Evolutionary conservation across 2,797 vertebrate genomes (phyloP).

Genomic region (Enteromius paludinosus): DNA sequence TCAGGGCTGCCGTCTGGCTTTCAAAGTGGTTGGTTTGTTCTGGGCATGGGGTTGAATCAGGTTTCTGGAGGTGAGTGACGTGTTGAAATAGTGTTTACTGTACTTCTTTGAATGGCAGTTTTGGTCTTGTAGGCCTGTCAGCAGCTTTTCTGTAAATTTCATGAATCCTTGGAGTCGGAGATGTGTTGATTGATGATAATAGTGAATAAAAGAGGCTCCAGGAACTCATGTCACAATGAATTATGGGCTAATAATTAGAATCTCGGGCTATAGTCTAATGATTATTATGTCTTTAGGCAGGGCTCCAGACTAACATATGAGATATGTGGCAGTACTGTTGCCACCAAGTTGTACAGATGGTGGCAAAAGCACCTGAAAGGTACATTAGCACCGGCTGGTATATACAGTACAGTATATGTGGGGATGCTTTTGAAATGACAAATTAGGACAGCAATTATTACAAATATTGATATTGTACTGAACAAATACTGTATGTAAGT

Average conservation of each 20-base stretch:
- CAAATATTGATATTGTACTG: background rate
- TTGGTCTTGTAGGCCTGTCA: background rate
- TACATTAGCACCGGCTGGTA: background rate
- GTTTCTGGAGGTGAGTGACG: slow-evolving; percentile 22
- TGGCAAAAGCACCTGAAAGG: background rate
- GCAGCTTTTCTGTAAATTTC: background rate
- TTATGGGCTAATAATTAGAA: slow-evolving; percentile 12
- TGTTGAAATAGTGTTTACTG: slow-evolving; percentile 10
- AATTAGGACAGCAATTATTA: background rate
- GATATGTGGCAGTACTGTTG: background rate
- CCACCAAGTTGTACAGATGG: background rate
- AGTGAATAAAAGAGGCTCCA: background rate
- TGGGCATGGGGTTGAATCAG: slow-evolving; percentile 18
- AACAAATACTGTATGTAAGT: background rate
- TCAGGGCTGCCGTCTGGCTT: slow-evolving; percentile 53
- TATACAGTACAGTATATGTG: background rate
- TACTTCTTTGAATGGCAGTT: background rate
- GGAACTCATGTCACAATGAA: slow-evolving; percentile 6
- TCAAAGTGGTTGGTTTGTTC: slow-evolving; percentile 34
- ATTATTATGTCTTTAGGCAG: slow-evolving; percentile 4
- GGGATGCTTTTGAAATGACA: background rate
- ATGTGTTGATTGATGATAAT: background rate
- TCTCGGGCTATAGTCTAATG: background rate
- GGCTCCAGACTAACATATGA: background rate
- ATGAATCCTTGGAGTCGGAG: background rate